Evolutionary conservation across 23 tunicate genomes (phyloP).

Genomic region (Botrylloides violaceus): DNA sequence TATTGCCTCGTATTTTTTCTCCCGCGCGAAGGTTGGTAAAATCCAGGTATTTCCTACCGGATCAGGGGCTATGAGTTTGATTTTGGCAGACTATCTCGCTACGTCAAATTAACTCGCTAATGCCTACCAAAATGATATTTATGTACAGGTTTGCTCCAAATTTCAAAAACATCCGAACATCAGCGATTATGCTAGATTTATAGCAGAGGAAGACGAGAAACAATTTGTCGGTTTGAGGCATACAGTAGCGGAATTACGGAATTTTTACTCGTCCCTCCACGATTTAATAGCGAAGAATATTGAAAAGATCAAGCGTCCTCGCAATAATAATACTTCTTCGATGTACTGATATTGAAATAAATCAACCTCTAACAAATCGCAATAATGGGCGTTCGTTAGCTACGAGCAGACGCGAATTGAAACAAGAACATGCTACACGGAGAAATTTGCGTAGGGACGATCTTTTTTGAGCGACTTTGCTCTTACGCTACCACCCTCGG

Average conservation of each 20-base stretch:
- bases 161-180: slow-evolving; percentile 49
- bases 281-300: slow-evolving; percentile 64
- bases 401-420: too few relatives aligned
- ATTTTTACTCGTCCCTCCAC: slow-evolving; percentile 65
- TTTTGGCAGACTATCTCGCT: too few relatives aligned
- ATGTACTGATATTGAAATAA: slow-evolving; percentile 36
- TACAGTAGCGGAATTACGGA: slow-evolving; percentile 52
- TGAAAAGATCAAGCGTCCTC: slow-evolving; percentile 62
- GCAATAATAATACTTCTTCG: slow-evolving; percentile 8
- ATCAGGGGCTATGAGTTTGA: too few relatives aligned
- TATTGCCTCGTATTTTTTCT: slow-evolving; percentile 33
- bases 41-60: too few relatives aligned
- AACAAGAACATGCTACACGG: too few relatives aligned
- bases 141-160: slow-evolving; percentile 45
- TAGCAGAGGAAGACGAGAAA: slow-evolving; percentile 67
- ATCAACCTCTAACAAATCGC: too few relatives aligned
- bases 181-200: slow-evolving; percentile 49
- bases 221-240: slow-evolving; percentile 56
- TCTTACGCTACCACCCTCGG: too few relatives aligned
- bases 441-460: too few relatives aligned
- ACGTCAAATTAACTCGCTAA: too few relatives aligned
- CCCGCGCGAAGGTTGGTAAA: slow-evolving; percentile 71
- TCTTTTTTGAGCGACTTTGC: too few relatives aligned
- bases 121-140: background rate
- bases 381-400: too few relatives aligned